Base-by-base conservation (phyloP, 1,140 invertebrate species). In the Drosophila guanche region DNA sequence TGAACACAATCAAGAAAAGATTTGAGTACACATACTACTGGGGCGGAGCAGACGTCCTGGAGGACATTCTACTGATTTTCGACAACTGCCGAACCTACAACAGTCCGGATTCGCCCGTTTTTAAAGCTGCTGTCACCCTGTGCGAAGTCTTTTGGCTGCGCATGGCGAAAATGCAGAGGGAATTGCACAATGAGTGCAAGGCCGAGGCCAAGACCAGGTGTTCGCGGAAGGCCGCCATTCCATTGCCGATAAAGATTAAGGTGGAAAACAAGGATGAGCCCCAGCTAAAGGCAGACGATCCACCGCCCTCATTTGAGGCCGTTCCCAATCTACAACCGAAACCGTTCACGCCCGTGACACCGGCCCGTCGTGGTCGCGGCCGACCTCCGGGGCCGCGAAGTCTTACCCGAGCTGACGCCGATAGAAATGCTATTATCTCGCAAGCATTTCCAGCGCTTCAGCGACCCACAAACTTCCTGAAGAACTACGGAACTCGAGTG, bases 21-120 rank as follows among this genome's bases (percentile, higher is more conserved):
- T 10, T 76, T 10, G n/a, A 61, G 2, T 67, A 76, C 42, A 56
- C 43, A 1, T 76, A 76, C 23, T 76, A 76, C 10, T 67, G 62
- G 55, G 20, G 47, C 16, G 62, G 55, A 1, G 5, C 42, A 2
- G 69, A 76, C 47, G 69, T 70, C 0, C 10, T 73, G 7, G 42
- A 56, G 2, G 73, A 76, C 14, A 57, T 76, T 6, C 27, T 57
- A 22, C 22, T 76, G 20, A 43, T 76, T 3, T 67, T 76, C 20
- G 42, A 61, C 1, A 76, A 76, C 51, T 76, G 69, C 43, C 27
- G 40, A 16, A 5, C 16, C 0, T 76, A 54, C 20, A 73, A 73
- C 23, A 2, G 47, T 20, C 37, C 56, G 52, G 62, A 56, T 0
- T 33, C 69, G 0, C 33, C 40, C 3, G 73, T 76, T 0, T 4